Evolutionary conservation across 1,140 invertebrate genomes (phyloP), one percentile per base, ranked within the genome.

Genomic region (Coenobita brevimanus): DNA sequence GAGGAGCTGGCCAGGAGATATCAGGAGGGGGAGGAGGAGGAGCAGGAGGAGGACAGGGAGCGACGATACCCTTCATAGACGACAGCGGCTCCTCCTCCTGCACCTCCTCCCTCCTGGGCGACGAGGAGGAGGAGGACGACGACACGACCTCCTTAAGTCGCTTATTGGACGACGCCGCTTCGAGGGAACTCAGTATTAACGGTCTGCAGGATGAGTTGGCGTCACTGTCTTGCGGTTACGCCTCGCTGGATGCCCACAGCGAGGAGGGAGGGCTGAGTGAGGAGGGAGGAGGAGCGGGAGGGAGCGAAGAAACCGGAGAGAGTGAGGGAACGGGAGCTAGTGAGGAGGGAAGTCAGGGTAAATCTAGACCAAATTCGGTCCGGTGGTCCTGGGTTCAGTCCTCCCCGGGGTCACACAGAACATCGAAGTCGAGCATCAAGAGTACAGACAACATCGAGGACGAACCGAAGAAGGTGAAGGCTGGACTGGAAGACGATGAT

Each of bases 371-470:
- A 30, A 73, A 81, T 41, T 85, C 73, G 3, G 82, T 64, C 36
- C 43, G 78, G 21, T 82, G 75, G 82, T 85, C 78, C 10, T 89
- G 87, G 69, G 79, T 82, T 50, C 60, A 62, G 36, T 90, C 90
- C 10, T 89, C 90, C 4, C 75, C 85, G 10, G 71, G 88, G 1
- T 90, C 90, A 0, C 69, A 67, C 27, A 80, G 88, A 54, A 90
- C 90, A 1, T 90, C 90, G 3, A 85, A 90, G 43, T 90, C 90
- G 3, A 90, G 90, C 57, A 90, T 90, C n/a, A 90, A 90, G 46
- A 89, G 88, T 3, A 82, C 88, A 2, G 90, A 90, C 71, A 84
- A 83, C 50, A 75, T 89, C 10, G 79, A 82, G 17, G 86, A 88
- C 13, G 78, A 88, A 15, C 62, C 50, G 6, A 50, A 17, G 46